phyloP scores from a whole-genome alignment of 2,113 vertebrate genomes.

The Machaerirhynchus nigripectus region DNA sequence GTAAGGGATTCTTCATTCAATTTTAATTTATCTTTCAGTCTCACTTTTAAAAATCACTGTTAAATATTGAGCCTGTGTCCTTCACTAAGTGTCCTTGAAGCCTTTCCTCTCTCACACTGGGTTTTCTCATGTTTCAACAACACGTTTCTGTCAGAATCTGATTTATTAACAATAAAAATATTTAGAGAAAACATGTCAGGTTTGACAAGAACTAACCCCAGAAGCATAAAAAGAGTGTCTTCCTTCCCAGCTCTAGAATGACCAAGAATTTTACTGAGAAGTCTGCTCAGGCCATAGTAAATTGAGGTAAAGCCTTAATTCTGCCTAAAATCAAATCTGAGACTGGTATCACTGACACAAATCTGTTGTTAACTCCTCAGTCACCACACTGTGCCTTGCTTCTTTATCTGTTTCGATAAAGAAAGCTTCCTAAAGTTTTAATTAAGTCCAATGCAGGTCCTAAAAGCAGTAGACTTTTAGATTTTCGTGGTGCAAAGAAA shows the following conservation, averaged over 20 bases:
- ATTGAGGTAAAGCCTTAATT: background rate
- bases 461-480: background rate
- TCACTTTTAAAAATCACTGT: background rate
- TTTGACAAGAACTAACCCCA: background rate
- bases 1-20: background rate
- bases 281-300: background rate
- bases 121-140: background rate
- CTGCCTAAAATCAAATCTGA: background rate
- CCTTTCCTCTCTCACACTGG: background rate
- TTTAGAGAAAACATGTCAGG: background rate
- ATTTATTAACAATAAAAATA: background rate
- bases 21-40: background rate
- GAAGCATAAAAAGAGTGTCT: fast-evolving
- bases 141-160: background rate
- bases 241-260: background rate
- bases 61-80: background rate
- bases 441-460: background rate
- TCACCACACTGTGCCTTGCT: background rate
- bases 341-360: background rate
- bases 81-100: background rate
- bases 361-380: background rate
- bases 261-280: background rate
- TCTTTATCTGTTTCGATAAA: background rate
- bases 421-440: background rate
- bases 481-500: background rate